A percentile compares a stretch with the other conserved stretches of the same genome.
Evolutionary conservation across 1,140 invertebrate genomes (phyloP).

Genomic region (Orussus abietinus): DNA sequence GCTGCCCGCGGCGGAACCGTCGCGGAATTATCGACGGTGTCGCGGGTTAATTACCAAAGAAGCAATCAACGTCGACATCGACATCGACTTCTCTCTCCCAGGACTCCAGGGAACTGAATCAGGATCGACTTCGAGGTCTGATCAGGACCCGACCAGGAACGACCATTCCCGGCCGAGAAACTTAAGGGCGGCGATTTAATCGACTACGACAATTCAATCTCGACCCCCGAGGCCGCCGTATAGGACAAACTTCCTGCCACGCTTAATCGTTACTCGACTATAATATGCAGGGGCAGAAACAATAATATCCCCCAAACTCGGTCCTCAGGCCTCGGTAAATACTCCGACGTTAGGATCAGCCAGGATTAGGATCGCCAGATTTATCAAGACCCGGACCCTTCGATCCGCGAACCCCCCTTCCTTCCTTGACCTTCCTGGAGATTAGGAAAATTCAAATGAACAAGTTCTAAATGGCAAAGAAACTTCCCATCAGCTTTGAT

Average conservation of each 20-base stretch:
- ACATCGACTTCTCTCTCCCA: no score
- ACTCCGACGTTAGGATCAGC: conserved; percentile 46
- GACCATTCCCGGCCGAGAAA: no score
- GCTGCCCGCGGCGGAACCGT: conserved; percentile 16
- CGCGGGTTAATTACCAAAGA: conserved; percentile 35
- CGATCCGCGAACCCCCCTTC: no score
- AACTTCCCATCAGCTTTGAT: no score
- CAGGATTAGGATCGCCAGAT: conserved; percentile 41
- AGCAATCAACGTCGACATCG: conserved; percentile 32
- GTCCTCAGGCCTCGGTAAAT: conserved; percentile 41
- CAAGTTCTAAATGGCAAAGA: not conserved
- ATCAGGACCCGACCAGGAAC: no score
- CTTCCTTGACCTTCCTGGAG: no score
- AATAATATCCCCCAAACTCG: conserved; percentile 42
- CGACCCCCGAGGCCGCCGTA: conserved; percentile 31
- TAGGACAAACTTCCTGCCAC: conserved; percentile 39
- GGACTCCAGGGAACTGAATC: no score
- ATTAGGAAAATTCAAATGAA: not conserved
- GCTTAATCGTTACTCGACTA: conserved; percentile 47
- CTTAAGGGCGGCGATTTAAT: no score
- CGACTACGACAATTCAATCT: conserved; percentile 21
- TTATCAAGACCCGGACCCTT: conserved; percentile 33
- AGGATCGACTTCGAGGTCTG: no score
- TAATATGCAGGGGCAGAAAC: conserved; percentile 52
- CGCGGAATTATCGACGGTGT: conserved; percentile 22